Percentiles rank a stretch among this genome's conserved stretches.
Conservation (phyloP, 2,113 vertebrate species). For the Oreochromis spilurus region DNA sequence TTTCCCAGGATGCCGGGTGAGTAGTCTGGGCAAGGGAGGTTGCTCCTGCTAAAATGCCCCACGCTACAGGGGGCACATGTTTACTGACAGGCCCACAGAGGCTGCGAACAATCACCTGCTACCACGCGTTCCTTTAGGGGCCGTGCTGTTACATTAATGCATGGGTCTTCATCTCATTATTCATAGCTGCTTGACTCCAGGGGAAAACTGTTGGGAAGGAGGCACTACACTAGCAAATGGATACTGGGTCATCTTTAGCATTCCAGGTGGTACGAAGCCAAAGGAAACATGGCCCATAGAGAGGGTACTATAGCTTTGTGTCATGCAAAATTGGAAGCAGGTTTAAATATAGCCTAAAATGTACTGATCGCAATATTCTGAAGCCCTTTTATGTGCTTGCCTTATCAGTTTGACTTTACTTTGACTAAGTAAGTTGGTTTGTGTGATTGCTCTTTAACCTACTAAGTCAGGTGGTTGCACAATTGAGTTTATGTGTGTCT, state of each 20-base stretch:
- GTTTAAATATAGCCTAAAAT: conserved; percentile 46
- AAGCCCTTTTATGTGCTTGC: conserved; percentile 18
- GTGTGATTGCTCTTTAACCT: neutral
- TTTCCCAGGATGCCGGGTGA: conserved; percentile 60
- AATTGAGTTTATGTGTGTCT: neutral
- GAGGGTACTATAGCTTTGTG: conserved; percentile 9
- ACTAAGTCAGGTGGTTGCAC: neutral
- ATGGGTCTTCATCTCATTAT: conserved; percentile 69
- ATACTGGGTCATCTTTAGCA: conserved; percentile 61
- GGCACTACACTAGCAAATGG: conserved; percentile 53
- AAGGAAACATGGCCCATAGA: conserved; percentile 44
- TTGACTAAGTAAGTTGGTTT: neutral
- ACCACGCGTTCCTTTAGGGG: conserved; percentile 56
- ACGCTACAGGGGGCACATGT: conserved; percentile 65
- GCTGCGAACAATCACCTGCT: conserved; percentile 67
- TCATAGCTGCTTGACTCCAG: conserved; percentile 63
- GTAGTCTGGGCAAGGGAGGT: conserved; percentile 29
- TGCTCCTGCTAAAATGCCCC: conserved; percentile 50
- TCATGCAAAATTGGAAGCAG: conserved; percentile 20
- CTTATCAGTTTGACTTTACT: neutral
- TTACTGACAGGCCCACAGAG: conserved; percentile 70
- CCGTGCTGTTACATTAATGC: conserved; percentile 70
- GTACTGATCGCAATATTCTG: conserved; percentile 22
- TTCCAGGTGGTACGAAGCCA: conserved; percentile 62
- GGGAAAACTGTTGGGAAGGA: conserved; percentile 52